Evolutionary conservation across 2,113 vertebrate genomes (phyloP), one percentile per base, ranked within the genome.

Genomic region (Tursiops truncatus): DNA sequence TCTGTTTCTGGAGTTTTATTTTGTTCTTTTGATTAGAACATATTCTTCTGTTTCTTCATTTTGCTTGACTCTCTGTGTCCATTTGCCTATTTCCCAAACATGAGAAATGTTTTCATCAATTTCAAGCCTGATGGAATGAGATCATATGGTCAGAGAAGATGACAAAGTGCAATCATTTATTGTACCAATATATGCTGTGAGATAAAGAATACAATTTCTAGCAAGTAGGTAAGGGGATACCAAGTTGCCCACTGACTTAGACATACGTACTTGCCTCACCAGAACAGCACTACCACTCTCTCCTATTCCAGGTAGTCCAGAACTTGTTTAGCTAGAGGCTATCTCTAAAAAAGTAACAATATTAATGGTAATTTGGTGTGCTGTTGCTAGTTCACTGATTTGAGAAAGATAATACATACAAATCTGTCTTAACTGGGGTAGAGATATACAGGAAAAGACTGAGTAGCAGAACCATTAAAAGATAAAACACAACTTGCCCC

Each of bases 151-250:
- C 70, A 15, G 36, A 36, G 60, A 41, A 58, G 41, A 60, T 68
- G 18, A 25, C 28, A 83, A 71, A 68, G 15, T 23, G 58, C 44
- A 73, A 67, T 63, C 31, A 14, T 93, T 92, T 79, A 71, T n/a
- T 89, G 25, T 62, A 83, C 23, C 31, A 81, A 63, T 21, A 82
- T 65, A 26, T 89, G 8, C 38, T 53, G 28, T 41, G 47, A 67
- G 70, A 80, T 53, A 85, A 96, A 79, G 20, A 94, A 56, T 44
- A 92, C 7, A 26, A n/a, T 92, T 80, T 89, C 60, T 92, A 71
- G 38, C 4, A 91, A 84, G n/a, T 44, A 89, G 23, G 38, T 47
- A 87, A 6, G 71, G 3, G 58, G 21, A 18, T 93, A 74, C 31
- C 18, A 95, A 94, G 14, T 84, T 41, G 11, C 10, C 20, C 21